A percentile compares a stretch with the other conserved stretches of the same genome.
phyloP scores from a whole-genome alignment of 2,113 vertebrate genomes.

The Prinia subflava region DNA sequence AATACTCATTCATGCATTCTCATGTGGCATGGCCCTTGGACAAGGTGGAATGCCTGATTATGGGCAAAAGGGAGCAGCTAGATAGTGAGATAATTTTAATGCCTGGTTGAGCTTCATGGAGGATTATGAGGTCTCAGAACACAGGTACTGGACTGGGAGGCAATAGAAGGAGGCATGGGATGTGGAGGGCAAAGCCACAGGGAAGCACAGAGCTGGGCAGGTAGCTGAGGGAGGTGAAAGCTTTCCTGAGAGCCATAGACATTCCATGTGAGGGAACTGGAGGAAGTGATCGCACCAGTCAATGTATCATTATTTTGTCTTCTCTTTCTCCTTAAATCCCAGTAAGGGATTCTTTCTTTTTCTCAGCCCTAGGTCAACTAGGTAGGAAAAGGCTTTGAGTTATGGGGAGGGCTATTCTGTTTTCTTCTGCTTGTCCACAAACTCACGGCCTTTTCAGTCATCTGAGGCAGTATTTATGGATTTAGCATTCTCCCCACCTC shows the following conservation, averaged over 20 bases:
- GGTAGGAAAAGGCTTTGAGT: not conserved
- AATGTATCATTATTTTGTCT: not conserved
- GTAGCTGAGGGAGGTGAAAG: not conserved
- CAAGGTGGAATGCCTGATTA: not conserved
- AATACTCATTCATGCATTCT: not conserved
- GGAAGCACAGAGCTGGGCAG: not conserved
- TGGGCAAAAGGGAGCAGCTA: not conserved
- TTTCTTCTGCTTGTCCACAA: not conserved
- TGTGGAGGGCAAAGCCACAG: not conserved
- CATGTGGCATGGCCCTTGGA: not conserved
- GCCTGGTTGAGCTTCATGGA: not conserved
- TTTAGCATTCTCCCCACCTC: not conserved
- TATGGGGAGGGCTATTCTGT: not conserved
- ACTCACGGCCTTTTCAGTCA: not conserved
- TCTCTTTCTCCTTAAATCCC: not conserved
- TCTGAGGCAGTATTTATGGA: not conserved
- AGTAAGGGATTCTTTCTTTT: not conserved
- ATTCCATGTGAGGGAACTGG: rapidly evolving
- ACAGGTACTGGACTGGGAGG: not conserved
- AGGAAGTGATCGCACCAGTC: not conserved
- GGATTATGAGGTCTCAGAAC: not conserved
- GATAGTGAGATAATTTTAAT: not conserved
- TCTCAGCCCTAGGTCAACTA: not conserved
- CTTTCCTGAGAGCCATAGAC: not conserved
- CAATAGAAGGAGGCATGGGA: not conserved